Base-by-base conservation (phyloP, 2,113 vertebrate species). In the Eublepharis macularius region DNA sequence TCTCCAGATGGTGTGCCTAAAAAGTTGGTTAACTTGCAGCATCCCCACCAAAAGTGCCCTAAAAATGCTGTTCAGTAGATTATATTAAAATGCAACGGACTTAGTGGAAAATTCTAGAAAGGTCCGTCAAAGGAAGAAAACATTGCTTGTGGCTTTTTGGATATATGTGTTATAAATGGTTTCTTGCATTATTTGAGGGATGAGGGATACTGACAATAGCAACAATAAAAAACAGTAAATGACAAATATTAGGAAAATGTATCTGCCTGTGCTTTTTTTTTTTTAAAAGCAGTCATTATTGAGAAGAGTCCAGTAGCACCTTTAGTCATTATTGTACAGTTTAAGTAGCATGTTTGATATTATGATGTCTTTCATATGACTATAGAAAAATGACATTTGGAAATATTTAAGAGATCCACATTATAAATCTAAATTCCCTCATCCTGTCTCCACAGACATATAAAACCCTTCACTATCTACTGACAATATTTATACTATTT, bases 31-130 rank as follows among this genome's bases (percentile, higher is more conserved):
- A 57, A 34, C 34, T 36, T 24, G 21, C 29, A 9, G 36, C 34
- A 26, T 80, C 12, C 7, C 45, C 29, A 7, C 36, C 29, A 21
- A 26, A 6, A 2, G 7, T 17, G 63, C 60, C 75, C 74, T 17
- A 86, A 76, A 70, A 39, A 85, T n/a, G 43, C 1, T 0, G 32
- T 49, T 65, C 32, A n/a, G 80, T 85, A 88, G 54, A 41, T 4
- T 47, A 43, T 54, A 47, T 68, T 83, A 73, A 84, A 85, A 90
- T 57, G 47, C 63, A 85, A 88, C 85, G 83, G 89, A 90, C 75
- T 45, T 16, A 66, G 60, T 78, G 51, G 49, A 88, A 82, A 76
- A 72, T 47, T 85, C 66, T 49, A 84, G 49, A 65, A 21, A 69
- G 9, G 0, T 14, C 36, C 36, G 19, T 0, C 6, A 47, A 11